Base-by-base conservation (phyloP, 2,113 vertebrate genomes). In the Echinops telfairi region DNA sequence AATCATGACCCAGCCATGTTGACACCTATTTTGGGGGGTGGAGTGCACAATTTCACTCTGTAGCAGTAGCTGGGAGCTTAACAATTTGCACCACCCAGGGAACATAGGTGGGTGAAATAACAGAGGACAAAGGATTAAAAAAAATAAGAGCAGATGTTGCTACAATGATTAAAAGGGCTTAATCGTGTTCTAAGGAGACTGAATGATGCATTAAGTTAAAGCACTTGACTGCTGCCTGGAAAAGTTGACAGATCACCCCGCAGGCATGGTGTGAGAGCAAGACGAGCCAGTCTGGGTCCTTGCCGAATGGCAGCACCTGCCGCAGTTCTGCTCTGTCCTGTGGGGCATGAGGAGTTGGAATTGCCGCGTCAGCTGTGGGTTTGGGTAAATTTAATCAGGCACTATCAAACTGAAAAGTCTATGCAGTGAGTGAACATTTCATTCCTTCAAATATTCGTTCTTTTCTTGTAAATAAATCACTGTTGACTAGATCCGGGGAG, bases 381-480 rank as follows among this genome's bases (percentile, higher is more conserved):
- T 25, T 66, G 64, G 64, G 64, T 66, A 25, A 1, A 25, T 66
- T 27, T 12, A 90, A 86, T 76, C 14, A 68, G 20, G 1, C 43
- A 17, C 17, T 40, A 33, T 58, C n/a, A 62, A 20, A 73, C 53
- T 68, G 75, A 81, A 92, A 87, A 60, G 15, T 70, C 31, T 17
- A 11, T 87, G 9, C 31, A 71, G 91, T 96, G 36, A 11, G 90
- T 90, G 29, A 20, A n/a, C 81, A 25, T 27, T 71, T n/a, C 70
- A 33, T 14, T 68, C 31, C 29, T 15, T 43, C 53, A 77, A 58
- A 75, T 60, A 17, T 15, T 79, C 36, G 84, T 84, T 53, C 4
- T 77, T 92, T 92, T 92, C 78, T 90, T 87, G 66, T n/a, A 83
- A 89, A 88, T 36, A 83, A 89, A 88, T 83, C 25, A 70, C 29